These are phyloP conservation scores for Eidolon helvum DNA, from an alignment of 2,113 vertebrate genomes.

Conservation along the genomic window DNA sequence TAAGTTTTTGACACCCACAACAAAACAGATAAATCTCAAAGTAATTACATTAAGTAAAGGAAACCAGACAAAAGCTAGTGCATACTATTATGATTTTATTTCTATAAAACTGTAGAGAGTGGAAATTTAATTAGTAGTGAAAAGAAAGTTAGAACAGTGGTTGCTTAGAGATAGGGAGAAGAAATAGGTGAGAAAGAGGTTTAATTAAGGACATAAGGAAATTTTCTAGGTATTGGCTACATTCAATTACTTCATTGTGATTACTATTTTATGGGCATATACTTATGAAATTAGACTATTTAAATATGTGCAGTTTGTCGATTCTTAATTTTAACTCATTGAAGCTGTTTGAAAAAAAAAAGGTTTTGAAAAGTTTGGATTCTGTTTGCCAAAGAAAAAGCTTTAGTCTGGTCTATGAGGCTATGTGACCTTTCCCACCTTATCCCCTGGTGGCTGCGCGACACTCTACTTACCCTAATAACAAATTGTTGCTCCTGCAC, in stretches of 20 bases:
- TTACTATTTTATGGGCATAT: background rate
- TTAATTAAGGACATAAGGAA: background rate
- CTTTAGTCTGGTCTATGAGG: background rate
- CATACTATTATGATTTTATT: background rate
- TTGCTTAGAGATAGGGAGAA: background rate
- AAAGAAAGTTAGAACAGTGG: background rate
- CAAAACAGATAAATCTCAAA: background rate
- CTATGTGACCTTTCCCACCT: background rate
- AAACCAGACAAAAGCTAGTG: background rate
- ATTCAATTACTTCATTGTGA: background rate
- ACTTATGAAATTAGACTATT: background rate
- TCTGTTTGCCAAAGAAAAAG: background rate
- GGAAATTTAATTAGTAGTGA: background rate
- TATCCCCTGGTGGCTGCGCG: rapidly evolving
- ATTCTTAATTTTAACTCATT: background rate
- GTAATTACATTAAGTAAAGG: background rate
- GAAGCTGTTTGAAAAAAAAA: background rate
- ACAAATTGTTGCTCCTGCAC: background rate
- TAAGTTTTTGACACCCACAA: background rate
- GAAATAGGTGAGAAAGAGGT: background rate
- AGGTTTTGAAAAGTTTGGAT: background rate
- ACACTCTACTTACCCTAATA: background rate
- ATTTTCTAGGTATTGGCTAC: background rate
- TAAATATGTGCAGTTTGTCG: background rate
- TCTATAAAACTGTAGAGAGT: background rate